Base-by-base conservation (phyloP, 1,140 invertebrate species). In the Orchesella cincta region DNA sequence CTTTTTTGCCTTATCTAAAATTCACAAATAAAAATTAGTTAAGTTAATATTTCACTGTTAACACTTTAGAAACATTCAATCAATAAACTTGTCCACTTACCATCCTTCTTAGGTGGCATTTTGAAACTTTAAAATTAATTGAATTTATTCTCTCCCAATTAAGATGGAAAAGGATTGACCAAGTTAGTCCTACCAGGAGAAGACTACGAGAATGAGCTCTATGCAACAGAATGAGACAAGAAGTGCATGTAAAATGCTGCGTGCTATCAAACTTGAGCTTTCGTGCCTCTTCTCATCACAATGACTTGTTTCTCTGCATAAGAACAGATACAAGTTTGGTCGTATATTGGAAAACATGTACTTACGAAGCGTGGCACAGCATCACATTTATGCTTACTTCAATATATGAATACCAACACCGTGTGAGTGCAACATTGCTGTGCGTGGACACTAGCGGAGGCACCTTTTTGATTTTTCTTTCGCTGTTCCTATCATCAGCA, bases 101-200 rank as follows among this genome's bases (percentile, higher is more conserved):
- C 78, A 33, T 79, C 76, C 46, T 79, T 79, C 71, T 79, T 79
- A 23, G 78, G 78, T 34, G 20, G 57, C 78, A 79, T 79, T 64
- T 54, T 74, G 23, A 57, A n/a, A 31, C 33, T 12, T 57, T 57
- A 18, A 57, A 57, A 57, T 67, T 67, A 18, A 14, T 16, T 31
- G n/a, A 8, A 67, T 31, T 67, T 18, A 18, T n/a, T 26, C 23
- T n/a, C 8, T 67, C 23, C n/a, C n/a, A n/a, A n/a, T n/a, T n/a
- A n/a, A n/a, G n/a, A n/a, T n/a, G n/a, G n/a, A n/a, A n/a, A n/a
- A n/a, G n/a, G n/a, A n/a, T n/a, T n/a, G n/a, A n/a, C n/a, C n/a
- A n/a, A n/a, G n/a, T n/a, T n/a, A n/a, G n/a, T n/a, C n/a, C n/a
- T n/a, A n/a, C n/a, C n/a, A n/a, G n/a, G n/a, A 29, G 29, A 33